These are phyloP conservation scores for Coregonus ussuriensis DNA, from an alignment of 2,797 vertebrate species.

Conservation along the genomic window DNA sequence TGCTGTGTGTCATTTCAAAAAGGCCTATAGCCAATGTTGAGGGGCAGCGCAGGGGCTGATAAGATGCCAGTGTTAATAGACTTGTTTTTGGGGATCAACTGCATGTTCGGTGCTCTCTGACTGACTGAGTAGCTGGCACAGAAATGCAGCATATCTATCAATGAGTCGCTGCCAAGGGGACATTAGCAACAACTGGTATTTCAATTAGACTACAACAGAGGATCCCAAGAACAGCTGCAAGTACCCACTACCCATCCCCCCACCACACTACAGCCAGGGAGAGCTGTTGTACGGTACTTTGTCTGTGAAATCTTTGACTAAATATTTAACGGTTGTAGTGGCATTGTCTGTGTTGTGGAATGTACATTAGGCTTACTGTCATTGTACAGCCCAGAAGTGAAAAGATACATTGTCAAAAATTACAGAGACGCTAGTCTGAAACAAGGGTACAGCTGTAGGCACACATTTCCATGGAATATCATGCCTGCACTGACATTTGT, in stretches of 20 bases:
- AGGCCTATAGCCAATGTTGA: background rate
- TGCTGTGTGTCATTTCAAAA: background rate
- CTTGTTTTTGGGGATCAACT: slow-evolving; percentile 8
- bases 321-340: background rate
- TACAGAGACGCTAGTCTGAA: background rate
- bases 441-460: background rate
- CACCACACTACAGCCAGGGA: background rate
- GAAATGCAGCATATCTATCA: background rate
- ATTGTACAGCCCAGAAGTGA: background rate
- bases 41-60: background rate
- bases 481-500: background rate
- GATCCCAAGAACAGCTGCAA: slow-evolving; percentile 24
- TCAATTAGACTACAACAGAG: slow-evolving; percentile 23
- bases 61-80: background rate
- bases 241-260: background rate
- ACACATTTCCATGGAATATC: background rate
- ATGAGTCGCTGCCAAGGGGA: slow-evolving; percentile 10
- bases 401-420: background rate
- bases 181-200: slow-evolving; percentile 40
- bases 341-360: background rate
- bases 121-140: slow-evolving; percentile 3
- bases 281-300: background rate
- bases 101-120: background rate
- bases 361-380: background rate
- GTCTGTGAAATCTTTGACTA: slow-evolving; percentile 8